phyloP scores from a whole-genome alignment of 2,113 vertebrate genomes.

The Macroglossus sobrinus region DNA sequence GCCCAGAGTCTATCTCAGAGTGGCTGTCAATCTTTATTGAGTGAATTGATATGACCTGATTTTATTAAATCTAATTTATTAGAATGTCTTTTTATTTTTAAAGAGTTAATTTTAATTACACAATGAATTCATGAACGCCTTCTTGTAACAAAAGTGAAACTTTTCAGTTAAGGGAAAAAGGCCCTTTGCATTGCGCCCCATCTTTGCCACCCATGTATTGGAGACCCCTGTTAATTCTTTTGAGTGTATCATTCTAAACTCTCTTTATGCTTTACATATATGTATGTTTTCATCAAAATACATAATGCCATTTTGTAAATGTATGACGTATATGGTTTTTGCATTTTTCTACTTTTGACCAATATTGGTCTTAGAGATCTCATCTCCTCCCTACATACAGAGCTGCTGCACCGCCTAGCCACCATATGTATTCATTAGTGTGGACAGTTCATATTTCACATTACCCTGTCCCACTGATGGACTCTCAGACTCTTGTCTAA shows the following conservation, averaged over 20 bases:
- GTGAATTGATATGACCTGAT: not conserved
- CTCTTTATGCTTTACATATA: not conserved
- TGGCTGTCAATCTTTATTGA: not conserved
- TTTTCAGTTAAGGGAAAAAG: not conserved
- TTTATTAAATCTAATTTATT: not conserved
- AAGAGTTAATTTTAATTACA: conserved; percentile 7
- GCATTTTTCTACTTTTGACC: not conserved
- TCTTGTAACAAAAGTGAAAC: not conserved
- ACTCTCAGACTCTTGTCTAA: not conserved
- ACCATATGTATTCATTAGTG: fast-evolving
- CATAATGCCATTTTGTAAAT: not conserved
- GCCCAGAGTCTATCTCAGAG: not conserved
- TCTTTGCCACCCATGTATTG: not conserved
- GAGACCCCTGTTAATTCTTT: not conserved
- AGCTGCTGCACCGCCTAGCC: not conserved
- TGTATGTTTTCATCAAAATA: not conserved
- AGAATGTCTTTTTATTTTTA: not conserved
- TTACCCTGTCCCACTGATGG: not conserved
- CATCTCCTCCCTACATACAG: not conserved
- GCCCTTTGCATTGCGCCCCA: not conserved
- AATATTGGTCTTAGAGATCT: too few species aligned
- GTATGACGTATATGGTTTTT: not conserved
- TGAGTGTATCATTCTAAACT: not conserved
- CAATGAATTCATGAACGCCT: not conserved
- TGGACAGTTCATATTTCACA: not conserved